Evolutionary conservation across 1,140 invertebrate species (phyloP).

Genomic region (Drosophila asahinai): DNA sequence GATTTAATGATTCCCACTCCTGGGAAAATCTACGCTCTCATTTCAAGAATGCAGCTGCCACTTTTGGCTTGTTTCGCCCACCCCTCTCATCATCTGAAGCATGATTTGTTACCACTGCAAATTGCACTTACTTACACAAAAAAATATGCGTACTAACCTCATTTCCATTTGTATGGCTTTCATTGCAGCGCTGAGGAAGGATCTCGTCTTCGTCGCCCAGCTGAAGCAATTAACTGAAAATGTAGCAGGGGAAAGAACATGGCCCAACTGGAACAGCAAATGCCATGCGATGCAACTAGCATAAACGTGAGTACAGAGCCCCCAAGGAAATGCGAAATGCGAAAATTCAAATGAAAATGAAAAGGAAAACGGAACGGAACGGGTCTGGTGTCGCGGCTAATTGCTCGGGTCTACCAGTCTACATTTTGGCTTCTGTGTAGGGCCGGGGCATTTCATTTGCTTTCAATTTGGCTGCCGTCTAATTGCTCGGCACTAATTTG

Average conservation of each 20-base stretch:
- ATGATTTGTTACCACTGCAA: conserved; percentile 33
- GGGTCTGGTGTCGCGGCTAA: conserved; percentile 61
- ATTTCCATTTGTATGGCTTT: conserved; percentile 37
- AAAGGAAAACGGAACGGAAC: background rate
- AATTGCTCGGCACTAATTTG: conserved; percentile 59
- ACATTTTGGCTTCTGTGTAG: conserved; percentile 7
- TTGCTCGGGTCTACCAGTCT: conserved; percentile 53
- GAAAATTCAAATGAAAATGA: conserved; percentile 27
- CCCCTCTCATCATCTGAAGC: background rate
- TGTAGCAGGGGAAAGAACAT: conserved; percentile 76
- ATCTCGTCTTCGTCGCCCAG: conserved; percentile 60
- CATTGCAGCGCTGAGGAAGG: conserved; percentile 67
- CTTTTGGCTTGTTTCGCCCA: background rate
- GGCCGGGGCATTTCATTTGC: conserved; percentile 68
- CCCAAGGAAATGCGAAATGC: conserved; percentile 28
- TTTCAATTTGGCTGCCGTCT: conserved; percentile 73
- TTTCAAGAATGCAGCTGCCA: background rate
- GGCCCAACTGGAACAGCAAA: conserved; percentile 81
- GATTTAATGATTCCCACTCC: background rate
- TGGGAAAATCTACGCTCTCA: background rate
- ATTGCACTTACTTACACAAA: conserved; percentile 39
- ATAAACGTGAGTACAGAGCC: conserved; percentile 74
- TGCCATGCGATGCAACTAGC: conserved; percentile 79
- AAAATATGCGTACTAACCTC: conserved; percentile 28
- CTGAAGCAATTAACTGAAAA: conserved; percentile 81